phyloP scores from a whole-genome alignment of 37 sponge, comb jelly and placozoan genomes.

The Hexactinellida sp. region DNA sequence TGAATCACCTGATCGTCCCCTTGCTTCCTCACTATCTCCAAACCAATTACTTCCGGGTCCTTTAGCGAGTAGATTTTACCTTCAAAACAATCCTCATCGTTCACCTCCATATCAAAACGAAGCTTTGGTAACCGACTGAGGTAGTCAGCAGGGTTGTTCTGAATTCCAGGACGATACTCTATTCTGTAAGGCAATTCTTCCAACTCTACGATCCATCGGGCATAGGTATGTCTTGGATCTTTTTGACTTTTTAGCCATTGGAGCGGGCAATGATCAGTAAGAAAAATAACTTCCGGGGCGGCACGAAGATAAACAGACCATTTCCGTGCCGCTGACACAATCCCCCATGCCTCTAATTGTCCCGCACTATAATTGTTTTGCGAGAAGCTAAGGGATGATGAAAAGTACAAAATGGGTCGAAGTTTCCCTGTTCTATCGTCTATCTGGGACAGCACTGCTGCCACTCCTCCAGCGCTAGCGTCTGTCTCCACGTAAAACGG shows the following conservation, averaged over 20 bases:
- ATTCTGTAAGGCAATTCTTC: not conserved
- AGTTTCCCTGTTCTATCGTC: not conserved
- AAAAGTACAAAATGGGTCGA: not conserved
- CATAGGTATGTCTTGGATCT: not conserved
- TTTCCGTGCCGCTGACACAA: not conserved
- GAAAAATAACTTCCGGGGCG: not conserved
- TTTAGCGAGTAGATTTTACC: not conserved
- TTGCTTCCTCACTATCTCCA: too few relatives aligned
- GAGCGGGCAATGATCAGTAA: too few relatives aligned
- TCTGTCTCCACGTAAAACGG: too few relatives aligned
- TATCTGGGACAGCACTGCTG: too few relatives aligned
- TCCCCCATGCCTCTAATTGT: not conserved
- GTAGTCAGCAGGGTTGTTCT: not conserved
- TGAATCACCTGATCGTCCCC: too few relatives aligned
- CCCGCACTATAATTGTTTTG: too few relatives aligned
- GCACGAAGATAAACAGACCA: not conserved
- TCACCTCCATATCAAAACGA: not conserved
- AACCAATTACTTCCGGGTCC: too few relatives aligned
- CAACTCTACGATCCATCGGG: not conserved
- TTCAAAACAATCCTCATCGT: not conserved
- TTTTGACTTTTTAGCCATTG: too few relatives aligned
- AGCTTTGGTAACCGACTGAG: not conserved
- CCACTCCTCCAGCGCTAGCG: too few relatives aligned
- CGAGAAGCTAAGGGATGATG: not conserved
- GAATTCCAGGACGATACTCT: not conserved